Conservation (phyloP, 2,888 invertebrate genomes). For the Gymnosoma rotundatum region DNA sequence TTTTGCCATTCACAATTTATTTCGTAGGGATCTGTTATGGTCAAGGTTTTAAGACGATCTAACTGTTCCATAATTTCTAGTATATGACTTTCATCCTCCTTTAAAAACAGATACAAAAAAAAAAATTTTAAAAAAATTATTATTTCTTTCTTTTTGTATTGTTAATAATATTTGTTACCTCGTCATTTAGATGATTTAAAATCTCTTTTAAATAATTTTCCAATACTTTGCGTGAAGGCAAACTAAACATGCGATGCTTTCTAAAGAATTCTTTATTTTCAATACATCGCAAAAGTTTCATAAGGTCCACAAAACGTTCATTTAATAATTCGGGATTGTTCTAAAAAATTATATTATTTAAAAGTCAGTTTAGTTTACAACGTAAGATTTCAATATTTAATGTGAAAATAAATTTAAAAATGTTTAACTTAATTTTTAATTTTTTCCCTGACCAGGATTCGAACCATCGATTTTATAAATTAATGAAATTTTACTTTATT, state of each 20-base stretch:
- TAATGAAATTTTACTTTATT: too few relatives aligned
- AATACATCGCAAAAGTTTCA: constrained; percentile 76
- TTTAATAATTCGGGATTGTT: constrained; percentile 72
- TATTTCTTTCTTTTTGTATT: not conserved
- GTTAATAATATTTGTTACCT: constrained; percentile 71
- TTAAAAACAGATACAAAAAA: not conserved
- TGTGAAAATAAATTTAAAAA: too few relatives aligned
- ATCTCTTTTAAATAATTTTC: constrained; percentile 78
- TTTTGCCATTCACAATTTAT: constrained; percentile 81
- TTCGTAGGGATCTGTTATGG: constrained; percentile 81
- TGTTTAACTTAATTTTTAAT: too few relatives aligned
- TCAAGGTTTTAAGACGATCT: constrained; percentile 80
- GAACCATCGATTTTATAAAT: too few relatives aligned
- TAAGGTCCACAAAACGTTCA: constrained; percentile 74
- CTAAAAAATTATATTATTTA: constrained; percentile 49
- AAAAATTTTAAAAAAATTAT: not conserved
- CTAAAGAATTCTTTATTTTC: constrained; percentile 79
- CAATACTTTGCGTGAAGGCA: constrained; percentile 78
- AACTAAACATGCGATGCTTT: constrained; percentile 77
- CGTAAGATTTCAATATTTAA: too few relatives aligned
- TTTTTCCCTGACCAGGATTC: too few relatives aligned
- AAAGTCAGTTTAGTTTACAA: too few relatives aligned
- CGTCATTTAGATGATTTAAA: constrained; percentile 77
- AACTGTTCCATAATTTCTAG: constrained; percentile 80
- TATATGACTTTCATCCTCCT: constrained; percentile 77